phyloP scores from a whole-genome alignment of 2,797 vertebrate species.

The Ibycter americanus region DNA sequence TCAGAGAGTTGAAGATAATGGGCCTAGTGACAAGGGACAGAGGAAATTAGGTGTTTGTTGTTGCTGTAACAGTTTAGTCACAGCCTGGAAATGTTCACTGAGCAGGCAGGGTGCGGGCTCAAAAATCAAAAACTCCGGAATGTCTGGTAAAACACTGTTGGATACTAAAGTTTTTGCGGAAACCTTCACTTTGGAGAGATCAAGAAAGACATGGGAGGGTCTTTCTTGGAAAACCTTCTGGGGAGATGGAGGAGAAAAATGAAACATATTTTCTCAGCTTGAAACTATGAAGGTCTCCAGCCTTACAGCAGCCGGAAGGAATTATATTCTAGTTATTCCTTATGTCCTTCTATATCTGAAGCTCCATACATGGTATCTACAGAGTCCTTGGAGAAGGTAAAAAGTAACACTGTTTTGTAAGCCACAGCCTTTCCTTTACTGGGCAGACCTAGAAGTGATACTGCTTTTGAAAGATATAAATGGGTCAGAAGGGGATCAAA shows the following conservation, averaged over 20 bases:
- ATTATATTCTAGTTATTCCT: background rate
- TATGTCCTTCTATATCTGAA: background rate
- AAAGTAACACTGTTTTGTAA: background rate
- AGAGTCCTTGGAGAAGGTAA: background rate
- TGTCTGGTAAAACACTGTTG: background rate
- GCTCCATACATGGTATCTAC: background rate
- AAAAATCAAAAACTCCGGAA: background rate
- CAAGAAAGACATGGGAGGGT: background rate
- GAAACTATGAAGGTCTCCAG: background rate
- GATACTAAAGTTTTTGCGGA: background rate
- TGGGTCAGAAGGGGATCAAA: background rate
- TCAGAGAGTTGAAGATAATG: background rate
- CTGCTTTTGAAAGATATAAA: background rate
- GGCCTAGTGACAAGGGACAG: background rate
- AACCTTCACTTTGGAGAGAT: background rate
- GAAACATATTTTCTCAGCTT: background rate
- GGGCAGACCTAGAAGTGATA: background rate
- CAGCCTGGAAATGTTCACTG: background rate
- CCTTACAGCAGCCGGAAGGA: background rate
- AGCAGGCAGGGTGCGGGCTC: background rate
- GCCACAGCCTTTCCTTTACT: background rate
- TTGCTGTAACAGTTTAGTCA: background rate
- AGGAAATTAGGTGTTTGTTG: background rate
- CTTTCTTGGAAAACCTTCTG: background rate
- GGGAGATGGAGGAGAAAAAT: background rate